A percentile compares a stretch with the other conserved stretches of the same genome.
Evolutionary conservation across 1,140 invertebrate species (phyloP).

Genomic region (Amphibalanus amphitrite): DNA sequence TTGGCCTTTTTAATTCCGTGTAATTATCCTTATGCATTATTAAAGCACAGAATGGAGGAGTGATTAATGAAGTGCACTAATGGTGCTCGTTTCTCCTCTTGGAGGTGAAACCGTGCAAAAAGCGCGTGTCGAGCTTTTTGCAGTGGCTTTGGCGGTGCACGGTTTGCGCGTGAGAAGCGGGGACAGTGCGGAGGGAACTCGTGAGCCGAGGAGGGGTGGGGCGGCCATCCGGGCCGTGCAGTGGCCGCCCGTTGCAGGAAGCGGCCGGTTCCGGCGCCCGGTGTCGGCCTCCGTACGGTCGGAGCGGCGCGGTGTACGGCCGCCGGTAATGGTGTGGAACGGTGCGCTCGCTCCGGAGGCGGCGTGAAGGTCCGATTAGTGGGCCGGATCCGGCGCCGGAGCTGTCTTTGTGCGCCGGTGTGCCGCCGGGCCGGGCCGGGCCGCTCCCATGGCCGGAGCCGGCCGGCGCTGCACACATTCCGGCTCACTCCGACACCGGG

Average conservation of each 20-base stretch:
- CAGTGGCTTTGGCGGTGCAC: neutral
- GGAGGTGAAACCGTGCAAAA: neutral
- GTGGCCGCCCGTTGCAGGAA: neutral
- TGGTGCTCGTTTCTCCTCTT: neutral
- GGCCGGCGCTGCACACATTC: neutral
- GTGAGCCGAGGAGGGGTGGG: neutral
- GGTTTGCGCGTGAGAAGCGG: neutral
- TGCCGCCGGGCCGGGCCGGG: too few relatives aligned
- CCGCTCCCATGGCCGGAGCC: neutral
- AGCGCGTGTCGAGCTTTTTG: neutral
- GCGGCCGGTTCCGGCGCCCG: neutral
- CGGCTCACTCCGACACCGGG: too few relatives aligned
- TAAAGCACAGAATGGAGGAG: neutral
- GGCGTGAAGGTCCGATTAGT: neutral
- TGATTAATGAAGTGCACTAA: slow-evolving; percentile 2
- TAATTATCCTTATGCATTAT: slow-evolving; percentile 1
- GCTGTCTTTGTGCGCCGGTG: neutral
- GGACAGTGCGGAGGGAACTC: neutral
- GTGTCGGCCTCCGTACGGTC: neutral
- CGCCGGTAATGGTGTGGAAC: neutral
- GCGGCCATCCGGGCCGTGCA: neutral
- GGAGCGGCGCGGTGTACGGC: neutral
- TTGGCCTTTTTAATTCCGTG: neutral
- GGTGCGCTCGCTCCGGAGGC: neutral
- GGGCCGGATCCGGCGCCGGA: neutral